Evolutionary conservation across 2,888 invertebrate species (phyloP).

Genomic region (Anthoptus insignis): DNA sequence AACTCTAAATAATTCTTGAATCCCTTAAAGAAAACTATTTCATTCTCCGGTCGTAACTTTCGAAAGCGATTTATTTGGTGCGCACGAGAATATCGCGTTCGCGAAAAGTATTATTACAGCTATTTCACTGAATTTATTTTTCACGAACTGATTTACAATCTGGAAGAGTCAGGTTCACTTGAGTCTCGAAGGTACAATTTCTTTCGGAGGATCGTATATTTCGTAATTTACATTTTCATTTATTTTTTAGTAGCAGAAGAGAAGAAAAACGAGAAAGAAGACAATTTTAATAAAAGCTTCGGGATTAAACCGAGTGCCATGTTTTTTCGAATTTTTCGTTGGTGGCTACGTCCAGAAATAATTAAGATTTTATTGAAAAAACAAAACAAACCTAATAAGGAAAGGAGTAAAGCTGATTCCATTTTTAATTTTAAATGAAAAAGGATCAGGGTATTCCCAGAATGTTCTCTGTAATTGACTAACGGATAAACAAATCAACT

Average conservation of each 20-base stretch:
- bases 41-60: conserved; percentile 12
- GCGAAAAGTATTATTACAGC: conserved; percentile 26
- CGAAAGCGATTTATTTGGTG: conserved; percentile 15
- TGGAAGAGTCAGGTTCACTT: conserved; percentile 14
- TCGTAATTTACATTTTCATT: conserved; percentile 8
- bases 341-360: background rate
- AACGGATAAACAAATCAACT: background rate
- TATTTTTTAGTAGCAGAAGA: conserved; percentile 9
- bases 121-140: conserved; percentile 22
- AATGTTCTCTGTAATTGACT: background rate
- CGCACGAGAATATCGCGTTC: conserved; percentile 25
- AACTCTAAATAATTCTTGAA: background rate
- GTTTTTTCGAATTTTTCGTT: background rate
- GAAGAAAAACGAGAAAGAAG: background rate
- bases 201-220: conserved; percentile 9
- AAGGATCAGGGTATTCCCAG: background rate
- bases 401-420: background rate
- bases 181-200: conserved; percentile 14
- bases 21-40: conserved; percentile 16
- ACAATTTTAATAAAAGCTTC: background rate
- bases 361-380: background rate
- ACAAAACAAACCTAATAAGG: background rate
- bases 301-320: background rate
- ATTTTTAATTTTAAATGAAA: background rate
- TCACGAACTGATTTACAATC: conserved; percentile 27